Conservation (phyloP, 2,113 vertebrate genomes). For the Girardinichthys multiradiatus region DNA sequence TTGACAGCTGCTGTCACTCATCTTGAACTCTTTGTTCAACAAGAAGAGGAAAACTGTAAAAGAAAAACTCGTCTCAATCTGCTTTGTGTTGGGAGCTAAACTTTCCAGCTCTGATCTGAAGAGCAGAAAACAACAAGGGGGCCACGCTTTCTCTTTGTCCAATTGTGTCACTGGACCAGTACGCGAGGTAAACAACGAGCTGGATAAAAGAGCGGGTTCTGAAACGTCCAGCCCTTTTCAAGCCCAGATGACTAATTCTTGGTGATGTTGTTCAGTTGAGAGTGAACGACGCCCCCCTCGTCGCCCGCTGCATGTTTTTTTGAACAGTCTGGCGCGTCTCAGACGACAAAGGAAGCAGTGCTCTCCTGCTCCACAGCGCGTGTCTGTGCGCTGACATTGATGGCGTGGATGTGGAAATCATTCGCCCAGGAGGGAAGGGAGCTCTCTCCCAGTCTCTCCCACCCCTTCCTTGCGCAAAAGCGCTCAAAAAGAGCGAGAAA, state of each 20-base stretch:
- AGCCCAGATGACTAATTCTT: not conserved
- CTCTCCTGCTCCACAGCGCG: slow-evolving; percentile 58
- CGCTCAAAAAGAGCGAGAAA: slow-evolving; percentile 30
- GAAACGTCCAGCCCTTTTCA: slow-evolving; percentile 1
- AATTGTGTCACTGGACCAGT: slow-evolving; percentile 68
- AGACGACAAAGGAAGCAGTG: slow-evolving; percentile 84
- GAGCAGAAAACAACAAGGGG: slow-evolving; percentile 17
- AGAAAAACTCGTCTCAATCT: not conserved
- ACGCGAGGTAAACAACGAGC: slow-evolving; percentile 69
- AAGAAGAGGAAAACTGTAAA: not conserved
- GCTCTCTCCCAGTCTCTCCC: slow-evolving; percentile 3
- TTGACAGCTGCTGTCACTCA: slow-evolving; percentile 69
- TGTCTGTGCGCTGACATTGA: slow-evolving; percentile 72
- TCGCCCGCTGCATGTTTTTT: slow-evolving; percentile 62
- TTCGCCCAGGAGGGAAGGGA: slow-evolving; percentile 59
- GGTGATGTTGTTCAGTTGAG: not conserved
- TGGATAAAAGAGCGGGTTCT: not conserved
- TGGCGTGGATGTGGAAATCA: slow-evolving; percentile 78
- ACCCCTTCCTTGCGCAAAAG: slow-evolving; percentile 33
- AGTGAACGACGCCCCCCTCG: slow-evolving; percentile 39
- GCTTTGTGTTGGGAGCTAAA: slow-evolving; percentile 17
- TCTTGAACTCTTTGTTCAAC: slow-evolving; percentile 54
- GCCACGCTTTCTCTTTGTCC: slow-evolving; percentile 66
- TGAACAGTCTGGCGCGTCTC: slow-evolving; percentile 81
- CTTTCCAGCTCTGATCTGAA: slow-evolving; percentile 38